Base-by-base conservation (phyloP, 2,888 invertebrate genomes). In the Oxyteleia sp. region DNA sequence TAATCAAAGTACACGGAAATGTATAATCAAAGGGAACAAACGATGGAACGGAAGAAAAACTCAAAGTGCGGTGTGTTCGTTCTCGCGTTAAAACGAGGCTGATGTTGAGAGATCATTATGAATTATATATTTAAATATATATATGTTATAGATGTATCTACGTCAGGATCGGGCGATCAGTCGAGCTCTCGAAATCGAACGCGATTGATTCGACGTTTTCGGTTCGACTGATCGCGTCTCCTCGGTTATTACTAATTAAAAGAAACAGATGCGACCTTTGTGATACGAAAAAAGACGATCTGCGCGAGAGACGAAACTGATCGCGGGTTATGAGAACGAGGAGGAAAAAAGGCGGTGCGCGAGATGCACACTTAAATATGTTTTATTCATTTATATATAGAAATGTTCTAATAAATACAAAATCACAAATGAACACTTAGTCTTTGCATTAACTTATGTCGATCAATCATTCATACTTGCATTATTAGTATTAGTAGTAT, bases 371-470 rank as follows among this genome's bases (percentile, higher is more conserved):
- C 92, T 93, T 92, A 92, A 92, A 93, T 92, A 93, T 89, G 91
- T 87, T 91, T 92, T 91, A 90, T 91, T 91, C 87, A 89, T 90
- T 91, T 93, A 91, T 81, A 81, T 81, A 81, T 81, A 81, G 89
- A 91, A 92, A 91, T 89, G 90, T 91, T 91, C 90, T 92, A 93
- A 93, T 92, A 93, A 93, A 93, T 92, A 93, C 91, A 92, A 93
- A 93, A 93, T 93, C 92, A 93, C 92, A 93, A 93, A 92, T 92
- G 89, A 92, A 93, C 92, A 93, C 91, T 93, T 92, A 92, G 91
- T 92, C 91, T 92, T 93, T 92, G 90, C 91, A 90, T 89, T 89
- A 91, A 91, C 90, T 91, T 89, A 91, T 90, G 89, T 88, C 89
- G 86, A 90, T 90, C 89, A 90, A 88, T 91, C 89, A 85, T 88